phyloP scores from a whole-genome alignment of 2,888 invertebrate genomes.

The Liopterus haemorrhoidalis region DNA sequence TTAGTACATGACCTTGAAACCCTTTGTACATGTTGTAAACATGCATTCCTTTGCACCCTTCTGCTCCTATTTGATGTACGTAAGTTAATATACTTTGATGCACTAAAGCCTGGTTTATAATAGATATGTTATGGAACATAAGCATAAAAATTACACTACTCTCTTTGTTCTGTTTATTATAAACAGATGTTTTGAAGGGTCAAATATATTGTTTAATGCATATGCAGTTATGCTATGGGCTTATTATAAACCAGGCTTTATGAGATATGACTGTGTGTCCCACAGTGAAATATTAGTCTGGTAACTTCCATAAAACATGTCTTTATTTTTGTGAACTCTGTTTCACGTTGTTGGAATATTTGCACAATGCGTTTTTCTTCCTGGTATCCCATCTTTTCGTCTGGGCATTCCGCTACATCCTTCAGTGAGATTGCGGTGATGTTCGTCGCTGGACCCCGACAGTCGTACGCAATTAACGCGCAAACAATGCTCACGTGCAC shows the following conservation, averaged over 20 bases:
- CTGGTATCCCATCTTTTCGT: conserved; percentile 6
- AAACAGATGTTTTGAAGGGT: too few relatives aligned
- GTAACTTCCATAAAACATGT: conserved; percentile 7
- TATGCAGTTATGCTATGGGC: too few relatives aligned
- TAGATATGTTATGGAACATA: too few relatives aligned
- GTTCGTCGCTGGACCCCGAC: conserved; percentile 12
- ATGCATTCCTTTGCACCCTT: conserved; percentile 3
- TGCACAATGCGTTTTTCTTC: neutral
- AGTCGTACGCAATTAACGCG: conserved; percentile 20
- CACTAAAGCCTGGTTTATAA: too few relatives aligned
- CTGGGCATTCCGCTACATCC: neutral
- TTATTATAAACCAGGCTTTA: too few relatives aligned
- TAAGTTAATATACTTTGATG: neutral
- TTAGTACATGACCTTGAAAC: neutral
- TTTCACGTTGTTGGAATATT: conserved; percentile 16
- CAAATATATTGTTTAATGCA: too few relatives aligned
- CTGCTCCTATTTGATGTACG: too few relatives aligned
- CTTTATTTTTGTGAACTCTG: neutral
- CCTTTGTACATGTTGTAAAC: neutral
- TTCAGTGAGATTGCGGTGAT: conserved; percentile 8
- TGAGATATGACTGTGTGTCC: conserved; percentile 1
- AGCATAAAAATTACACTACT: too few relatives aligned
- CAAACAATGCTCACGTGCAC: neutral
- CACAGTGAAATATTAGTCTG: conserved; percentile 4
- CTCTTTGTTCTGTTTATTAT: too few relatives aligned